phyloP scores from a whole-genome alignment of 2,113 vertebrate genomes.

The Misgurnus mizolepis region DNA sequence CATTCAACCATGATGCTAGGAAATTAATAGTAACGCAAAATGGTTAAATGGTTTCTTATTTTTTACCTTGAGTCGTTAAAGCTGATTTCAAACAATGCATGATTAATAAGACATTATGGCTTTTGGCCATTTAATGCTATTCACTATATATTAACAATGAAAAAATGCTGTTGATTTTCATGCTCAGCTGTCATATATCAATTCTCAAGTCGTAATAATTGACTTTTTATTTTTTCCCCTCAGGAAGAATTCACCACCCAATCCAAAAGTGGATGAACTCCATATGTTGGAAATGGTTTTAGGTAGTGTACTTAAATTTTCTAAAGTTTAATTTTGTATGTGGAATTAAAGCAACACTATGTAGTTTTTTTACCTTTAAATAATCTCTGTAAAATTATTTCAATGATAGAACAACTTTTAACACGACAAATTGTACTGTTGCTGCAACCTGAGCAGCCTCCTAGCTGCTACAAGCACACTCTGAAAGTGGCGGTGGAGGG shows the following conservation, averaged over 20 bases:
- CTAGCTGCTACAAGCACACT: too few relatives aligned
- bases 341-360: background rate
- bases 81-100: too few relatives aligned
- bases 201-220: constrained; percentile 12
- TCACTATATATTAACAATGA: background rate
- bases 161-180: background rate
- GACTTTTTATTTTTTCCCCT: constrained; percentile 22
- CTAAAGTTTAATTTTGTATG: constrained; percentile 14
- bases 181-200: constrained; percentile 7
- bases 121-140: background rate
- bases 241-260: constrained; percentile 68
- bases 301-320: constrained; percentile 66
- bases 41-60: background rate
- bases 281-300: constrained; percentile 73
- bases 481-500: too few relatives aligned
- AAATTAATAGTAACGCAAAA: background rate
- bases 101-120: background rate
- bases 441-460: too few relatives aligned
- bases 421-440: too few relatives aligned
- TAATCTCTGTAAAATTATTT: too few relatives aligned
- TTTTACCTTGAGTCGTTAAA: background rate
- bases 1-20: too few relatives aligned
- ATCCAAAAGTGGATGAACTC: constrained; percentile 55
- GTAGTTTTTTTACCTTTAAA: background rate
- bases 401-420: too few relatives aligned